Percentiles rank a stretch among this genome's conserved stretches.
Evolutionary conservation across 2,888 invertebrate genomes (phyloP).

Genomic region (Drosophila nr. perissopoda): DNA sequence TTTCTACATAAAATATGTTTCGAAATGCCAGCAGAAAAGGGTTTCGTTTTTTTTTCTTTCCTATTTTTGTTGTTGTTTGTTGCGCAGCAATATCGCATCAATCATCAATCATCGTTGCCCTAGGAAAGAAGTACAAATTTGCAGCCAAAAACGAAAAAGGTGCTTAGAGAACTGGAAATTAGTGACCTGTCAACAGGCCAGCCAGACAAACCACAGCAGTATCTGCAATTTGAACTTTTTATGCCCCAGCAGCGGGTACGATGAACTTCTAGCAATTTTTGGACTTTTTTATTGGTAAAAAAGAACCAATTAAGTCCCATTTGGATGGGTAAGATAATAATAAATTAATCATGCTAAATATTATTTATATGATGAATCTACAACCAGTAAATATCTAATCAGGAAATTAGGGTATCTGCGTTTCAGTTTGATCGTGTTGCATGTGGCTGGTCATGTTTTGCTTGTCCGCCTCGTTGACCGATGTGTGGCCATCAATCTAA

Average conservation of each 20-base stretch:
- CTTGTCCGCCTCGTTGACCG: slow-evolving; percentile 61
- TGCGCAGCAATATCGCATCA: slow-evolving; percentile 60
- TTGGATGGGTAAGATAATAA: not conserved
- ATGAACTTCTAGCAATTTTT: not conserved
- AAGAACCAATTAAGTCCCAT: not conserved
- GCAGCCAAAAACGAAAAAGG: slow-evolving; percentile 49
- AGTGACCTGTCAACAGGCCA: slow-evolving; percentile 76
- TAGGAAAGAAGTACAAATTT: slow-evolving; percentile 34
- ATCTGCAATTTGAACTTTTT: slow-evolving; percentile 11
- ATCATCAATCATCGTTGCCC: slow-evolving; percentile 70
- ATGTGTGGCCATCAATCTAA: slow-evolving; percentile 79
- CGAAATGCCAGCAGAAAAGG: slow-evolving; percentile 52
- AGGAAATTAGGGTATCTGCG: slow-evolving; percentile 22
- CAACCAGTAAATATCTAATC: not conserved
- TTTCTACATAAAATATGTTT: slow-evolving; percentile 72
- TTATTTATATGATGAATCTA: not conserved
- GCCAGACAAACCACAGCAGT: slow-evolving; percentile 36
- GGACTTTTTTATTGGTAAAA: not conserved
- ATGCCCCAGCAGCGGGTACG: not conserved
- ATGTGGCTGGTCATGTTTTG: slow-evolving; percentile 5
- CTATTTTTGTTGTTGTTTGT: slow-evolving; percentile 19
- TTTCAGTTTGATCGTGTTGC: slow-evolving; percentile 2
- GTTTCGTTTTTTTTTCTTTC: slow-evolving; percentile 40
- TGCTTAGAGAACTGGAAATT: slow-evolving; percentile 66
- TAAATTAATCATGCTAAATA: not conserved